Percentiles rank a stretch among this genome's conserved stretches.
These are phyloP conservation scores for Eriosoma lanigerum DNA, from an alignment of 1,140 invertebrate genomes.

Conservation along the genomic window DNA sequence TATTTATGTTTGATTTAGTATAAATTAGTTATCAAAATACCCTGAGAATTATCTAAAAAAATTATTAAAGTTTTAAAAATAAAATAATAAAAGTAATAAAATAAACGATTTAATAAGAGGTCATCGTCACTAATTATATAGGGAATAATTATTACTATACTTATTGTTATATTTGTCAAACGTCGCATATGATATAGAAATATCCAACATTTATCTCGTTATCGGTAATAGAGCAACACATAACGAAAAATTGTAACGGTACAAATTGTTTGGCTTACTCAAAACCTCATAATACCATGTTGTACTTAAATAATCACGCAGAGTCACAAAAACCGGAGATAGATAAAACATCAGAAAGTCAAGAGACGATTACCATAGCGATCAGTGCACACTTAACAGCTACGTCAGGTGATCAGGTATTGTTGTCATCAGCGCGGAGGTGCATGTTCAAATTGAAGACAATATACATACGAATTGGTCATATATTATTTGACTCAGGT, in stretches of 20 bases:
- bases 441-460: not conserved
- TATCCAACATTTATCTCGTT: conserved; percentile 11
- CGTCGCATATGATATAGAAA: not conserved
- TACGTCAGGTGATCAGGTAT: not conserved
- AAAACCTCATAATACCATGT: not conserved
- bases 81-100: no score
- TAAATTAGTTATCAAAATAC: no score
- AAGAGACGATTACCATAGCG: not conserved
- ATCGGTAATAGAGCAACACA: not conserved
- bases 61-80: no score
- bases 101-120: no score
- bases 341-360: not conserved
- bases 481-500: not conserved
- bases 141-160: no score
- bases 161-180: not conserved
- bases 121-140: no score
- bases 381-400: not conserved
- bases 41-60: no score
- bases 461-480: not conserved
- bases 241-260: not conserved
- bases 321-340: not conserved
- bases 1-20: no score
- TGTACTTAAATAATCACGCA: not conserved
- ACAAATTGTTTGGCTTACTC: not conserved
- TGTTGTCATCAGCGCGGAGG: not conserved